Percentiles rank a stretch among this genome's conserved stretches.
Conservation (phyloP, 2,888 invertebrate genomes). For the Lasioglossum morio region DNA sequence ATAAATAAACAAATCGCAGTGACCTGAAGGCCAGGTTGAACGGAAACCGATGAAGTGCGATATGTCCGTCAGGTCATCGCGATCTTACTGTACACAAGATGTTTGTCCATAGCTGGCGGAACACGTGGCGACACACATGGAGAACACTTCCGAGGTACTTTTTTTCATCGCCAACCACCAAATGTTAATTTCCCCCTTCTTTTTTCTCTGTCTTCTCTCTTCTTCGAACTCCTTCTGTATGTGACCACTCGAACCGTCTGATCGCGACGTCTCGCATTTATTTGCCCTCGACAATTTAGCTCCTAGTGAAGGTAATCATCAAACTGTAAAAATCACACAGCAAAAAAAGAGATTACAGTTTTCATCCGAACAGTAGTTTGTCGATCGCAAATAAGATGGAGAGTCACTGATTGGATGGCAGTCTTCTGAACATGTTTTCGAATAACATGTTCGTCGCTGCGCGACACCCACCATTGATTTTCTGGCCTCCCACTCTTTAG, state of each 20-base stretch:
- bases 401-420: slow-evolving; percentile 31
- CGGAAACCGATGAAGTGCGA: slow-evolving; percentile 45
- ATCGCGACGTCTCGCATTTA: slow-evolving; percentile 44
- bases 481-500: no score
- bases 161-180: slow-evolving; percentile 71
- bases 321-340: not conserved
- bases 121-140: slow-evolving; percentile 82
- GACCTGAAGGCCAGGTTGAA: slow-evolving; percentile 72
- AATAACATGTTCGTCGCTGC: no score
- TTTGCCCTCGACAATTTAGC: slow-evolving; percentile 43
- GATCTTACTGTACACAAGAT: slow-evolving; percentile 80
- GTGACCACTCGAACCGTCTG: slow-evolving; percentile 48
- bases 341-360: not conserved
- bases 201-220: slow-evolving; percentile 60
- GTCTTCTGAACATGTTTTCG: slow-evolving; percentile 19
- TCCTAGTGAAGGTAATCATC: not conserved
- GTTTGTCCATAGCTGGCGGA: slow-evolving; percentile 82
- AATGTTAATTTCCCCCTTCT: slow-evolving; percentile 65
- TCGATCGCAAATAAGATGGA: slow-evolving; percentile 40
- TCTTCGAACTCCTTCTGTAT: slow-evolving; percentile 61
- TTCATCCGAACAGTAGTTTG: not conserved
- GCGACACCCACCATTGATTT: no score
- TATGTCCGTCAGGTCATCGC: slow-evolving; percentile 75
- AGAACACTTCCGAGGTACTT: slow-evolving; percentile 81
- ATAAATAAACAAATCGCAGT: slow-evolving; percentile 70